phyloP scores from a whole-genome alignment of 2,797 vertebrate genomes.

The Acestrorhynchus altus region DNA sequence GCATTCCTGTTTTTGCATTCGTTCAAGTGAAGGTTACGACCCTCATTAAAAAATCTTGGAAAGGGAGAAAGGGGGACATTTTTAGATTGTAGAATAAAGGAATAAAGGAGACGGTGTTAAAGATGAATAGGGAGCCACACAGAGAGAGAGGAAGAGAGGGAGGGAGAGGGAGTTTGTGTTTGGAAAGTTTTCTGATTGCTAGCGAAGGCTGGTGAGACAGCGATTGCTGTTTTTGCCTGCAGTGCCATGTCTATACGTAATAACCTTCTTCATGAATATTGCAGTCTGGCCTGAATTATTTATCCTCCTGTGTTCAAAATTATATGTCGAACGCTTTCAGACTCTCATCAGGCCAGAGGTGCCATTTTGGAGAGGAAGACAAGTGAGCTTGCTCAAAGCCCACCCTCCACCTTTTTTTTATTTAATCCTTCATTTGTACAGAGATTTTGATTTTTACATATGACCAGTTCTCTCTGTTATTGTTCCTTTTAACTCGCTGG shows the following conservation, averaged over 20 bases:
- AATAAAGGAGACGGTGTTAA: conserved; percentile 31
- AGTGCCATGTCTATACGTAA: conserved; percentile 78
- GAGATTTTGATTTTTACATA: conserved; percentile 10
- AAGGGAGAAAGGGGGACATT: conserved; percentile 34
- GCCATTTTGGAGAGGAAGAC: conserved; percentile 45
- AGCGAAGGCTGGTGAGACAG: conserved; percentile 62
- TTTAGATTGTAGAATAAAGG: conserved; percentile 38
- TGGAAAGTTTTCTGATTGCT: conserved; percentile 57
- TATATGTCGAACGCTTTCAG: conserved; percentile 73
- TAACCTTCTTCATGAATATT: conserved; percentile 80
- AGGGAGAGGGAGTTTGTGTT: conserved; percentile 19
- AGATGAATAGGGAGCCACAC: conserved; percentile 18
- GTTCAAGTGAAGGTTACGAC: conserved; percentile 61
- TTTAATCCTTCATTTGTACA: conserved; percentile 64
- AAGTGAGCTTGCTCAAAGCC: conserved; percentile 20
- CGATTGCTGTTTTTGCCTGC: conserved; percentile 72
- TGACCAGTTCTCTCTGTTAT: background rate
- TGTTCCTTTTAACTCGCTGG: background rate
- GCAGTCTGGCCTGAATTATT: conserved; percentile 77
- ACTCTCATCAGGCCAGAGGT: conserved; percentile 60
- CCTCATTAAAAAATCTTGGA: conserved; percentile 63
- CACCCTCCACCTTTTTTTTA: conserved; percentile 30
- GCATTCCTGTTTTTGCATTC: conserved; percentile 53
- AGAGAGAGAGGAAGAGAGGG: background rate
- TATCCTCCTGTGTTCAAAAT: conserved; percentile 73